phyloP scores from a whole-genome alignment of 2,888 invertebrate species.

The Schizotus pectinicornis region DNA sequence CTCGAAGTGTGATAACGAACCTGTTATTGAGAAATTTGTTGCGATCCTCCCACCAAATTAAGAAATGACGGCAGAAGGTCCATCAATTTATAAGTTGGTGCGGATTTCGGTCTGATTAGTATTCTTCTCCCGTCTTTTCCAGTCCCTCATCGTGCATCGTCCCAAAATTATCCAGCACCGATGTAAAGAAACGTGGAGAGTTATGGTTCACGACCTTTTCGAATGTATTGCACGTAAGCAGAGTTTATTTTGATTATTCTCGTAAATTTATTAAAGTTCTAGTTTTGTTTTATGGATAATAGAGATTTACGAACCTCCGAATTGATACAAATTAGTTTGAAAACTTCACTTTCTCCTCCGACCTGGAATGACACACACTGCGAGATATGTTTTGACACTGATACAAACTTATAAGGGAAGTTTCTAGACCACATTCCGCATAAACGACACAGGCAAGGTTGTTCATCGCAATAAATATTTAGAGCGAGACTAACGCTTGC shows the following conservation, averaged over 20 bases:
- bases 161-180: conserved; percentile 19
- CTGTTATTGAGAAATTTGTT: conserved; percentile 15
- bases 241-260: conserved; percentile 27
- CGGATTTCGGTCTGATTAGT: conserved; percentile 22
- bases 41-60: conserved; percentile 18
- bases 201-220: conserved; percentile 15
- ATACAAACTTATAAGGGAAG: too few species aligned
- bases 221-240: conserved; percentile 25
- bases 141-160: conserved; percentile 6
- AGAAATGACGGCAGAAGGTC: conserved; percentile 9
- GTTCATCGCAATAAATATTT: too few species aligned
- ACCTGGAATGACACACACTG: too few species aligned
- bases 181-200: conserved; percentile 15
- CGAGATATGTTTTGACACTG: too few species aligned
- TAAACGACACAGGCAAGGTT: too few species aligned
- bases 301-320: conserved; percentile 10
- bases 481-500: too few species aligned
- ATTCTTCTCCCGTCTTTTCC: conserved; percentile 17
- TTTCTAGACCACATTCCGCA: too few species aligned
- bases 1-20: conserved; percentile 9
- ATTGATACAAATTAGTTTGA: conserved; percentile 26
- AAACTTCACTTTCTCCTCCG: neutral
- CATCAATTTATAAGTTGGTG: conserved; percentile 22
- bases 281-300: conserved; percentile 15
- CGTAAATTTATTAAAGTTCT: conserved; percentile 27